These are phyloP conservation scores for Aricia artaxerxes DNA, from an alignment of 2,888 invertebrate species.

Conservation along the genomic window DNA sequence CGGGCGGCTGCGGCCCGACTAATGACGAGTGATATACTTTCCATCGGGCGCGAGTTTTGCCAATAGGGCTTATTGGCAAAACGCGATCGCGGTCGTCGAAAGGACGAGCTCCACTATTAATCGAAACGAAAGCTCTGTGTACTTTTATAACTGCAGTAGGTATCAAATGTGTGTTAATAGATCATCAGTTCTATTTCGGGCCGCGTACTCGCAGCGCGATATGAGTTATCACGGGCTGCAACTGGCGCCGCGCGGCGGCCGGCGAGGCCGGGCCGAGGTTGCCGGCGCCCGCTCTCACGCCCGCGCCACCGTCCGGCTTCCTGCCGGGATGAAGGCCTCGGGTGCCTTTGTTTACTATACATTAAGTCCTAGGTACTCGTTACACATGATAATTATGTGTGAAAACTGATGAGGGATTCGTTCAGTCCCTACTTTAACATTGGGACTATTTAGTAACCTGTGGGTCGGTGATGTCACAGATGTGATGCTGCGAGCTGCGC, in stretches of 20 bases:
- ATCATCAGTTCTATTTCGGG: conserved; percentile 8
- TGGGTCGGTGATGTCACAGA: neutral
- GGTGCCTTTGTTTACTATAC: neutral
- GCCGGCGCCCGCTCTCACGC: neutral
- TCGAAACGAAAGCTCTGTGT: neutral
- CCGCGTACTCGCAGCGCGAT: neutral
- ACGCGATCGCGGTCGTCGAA: neutral
- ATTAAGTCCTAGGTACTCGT: neutral
- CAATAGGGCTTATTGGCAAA: neutral
- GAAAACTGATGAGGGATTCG: no score
- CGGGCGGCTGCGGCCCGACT: neutral
- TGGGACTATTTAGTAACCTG: neutral
- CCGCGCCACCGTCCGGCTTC: neutral
- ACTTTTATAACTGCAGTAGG: neutral
- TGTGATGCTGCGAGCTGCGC: neutral
- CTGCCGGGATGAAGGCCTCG: neutral
- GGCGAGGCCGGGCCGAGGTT: conserved; percentile 5
- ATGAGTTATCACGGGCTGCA: neutral
- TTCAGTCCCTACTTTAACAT: no score
- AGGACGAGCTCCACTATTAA: neutral
- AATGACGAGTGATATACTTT: neutral
- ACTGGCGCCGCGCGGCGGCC: neutral
- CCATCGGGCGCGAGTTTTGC: neutral
- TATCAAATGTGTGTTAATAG: conserved; percentile 9
- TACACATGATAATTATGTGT: neutral